These are phyloP conservation scores for Chrysogorgia sp. DNA, from an alignment of 92 coral and sea anemone genomes.

Conservation along the genomic window DNA sequence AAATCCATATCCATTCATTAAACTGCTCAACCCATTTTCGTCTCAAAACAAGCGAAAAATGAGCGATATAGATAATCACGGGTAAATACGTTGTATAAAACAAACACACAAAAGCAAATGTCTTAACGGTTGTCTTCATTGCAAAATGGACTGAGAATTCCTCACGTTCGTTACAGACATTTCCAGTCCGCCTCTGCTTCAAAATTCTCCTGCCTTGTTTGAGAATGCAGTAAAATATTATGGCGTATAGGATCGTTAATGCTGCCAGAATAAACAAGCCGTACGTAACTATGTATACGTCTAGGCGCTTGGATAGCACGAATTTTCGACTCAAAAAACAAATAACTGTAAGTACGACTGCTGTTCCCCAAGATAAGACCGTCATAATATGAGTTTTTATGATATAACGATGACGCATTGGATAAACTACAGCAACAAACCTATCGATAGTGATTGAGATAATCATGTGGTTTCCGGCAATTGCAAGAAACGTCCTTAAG, in stretches of 20 bases:
- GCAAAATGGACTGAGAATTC: neutral
- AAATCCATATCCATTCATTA: too few relatives aligned
- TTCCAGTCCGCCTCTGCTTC: neutral
- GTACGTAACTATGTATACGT: neutral
- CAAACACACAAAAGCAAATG: slow-evolving; percentile 14
- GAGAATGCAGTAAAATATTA: slow-evolving; percentile 4
- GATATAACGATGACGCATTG: neutral
- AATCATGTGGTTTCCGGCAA: neutral
- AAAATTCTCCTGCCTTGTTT: slow-evolving; percentile 13
- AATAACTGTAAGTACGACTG: neutral
- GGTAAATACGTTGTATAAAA: slow-evolving; percentile 26
- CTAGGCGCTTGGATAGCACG: neutral
- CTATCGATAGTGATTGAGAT: neutral
- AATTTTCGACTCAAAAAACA: neutral
- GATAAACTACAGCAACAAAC: slow-evolving; percentile 13
- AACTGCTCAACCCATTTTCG: too few relatives aligned
- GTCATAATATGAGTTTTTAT: neutral
- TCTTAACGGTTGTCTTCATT: neutral
- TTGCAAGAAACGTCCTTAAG: neutral
- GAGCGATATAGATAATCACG: slow-evolving; percentile 2
- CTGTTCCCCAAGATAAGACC: neutral
- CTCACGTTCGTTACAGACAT: neutral
- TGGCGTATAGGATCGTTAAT: slow-evolving; percentile 6
- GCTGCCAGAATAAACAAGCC: neutral
- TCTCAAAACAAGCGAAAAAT: neutral